These are phyloP conservation scores for Rhynchomys soricoides DNA, from an alignment of 2,113 vertebrate species.

Conservation along the genomic window DNA sequence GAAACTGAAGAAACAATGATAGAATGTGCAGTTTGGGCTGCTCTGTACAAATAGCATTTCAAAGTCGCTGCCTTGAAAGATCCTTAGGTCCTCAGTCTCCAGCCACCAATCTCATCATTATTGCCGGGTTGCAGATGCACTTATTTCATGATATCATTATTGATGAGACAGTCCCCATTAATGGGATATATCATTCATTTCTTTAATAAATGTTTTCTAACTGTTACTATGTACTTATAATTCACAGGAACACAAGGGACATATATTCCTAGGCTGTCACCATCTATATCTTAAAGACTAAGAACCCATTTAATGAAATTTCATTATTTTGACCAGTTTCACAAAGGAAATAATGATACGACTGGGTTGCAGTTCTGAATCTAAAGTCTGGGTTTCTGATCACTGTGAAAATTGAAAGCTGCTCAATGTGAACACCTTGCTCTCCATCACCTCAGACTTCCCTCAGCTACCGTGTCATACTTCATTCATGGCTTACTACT, in stretches of 20 bases:
- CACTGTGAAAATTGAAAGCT: neutral
- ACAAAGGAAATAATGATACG: neutral
- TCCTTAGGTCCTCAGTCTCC: neutral
- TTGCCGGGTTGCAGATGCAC: neutral
- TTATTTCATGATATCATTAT: neutral
- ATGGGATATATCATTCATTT: neutral
- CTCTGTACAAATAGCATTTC: neutral
- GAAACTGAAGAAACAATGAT: slow-evolving; percentile 41
- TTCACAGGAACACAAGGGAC: neutral
- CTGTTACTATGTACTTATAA: neutral
- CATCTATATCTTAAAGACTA: neutral
- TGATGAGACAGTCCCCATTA: neutral
- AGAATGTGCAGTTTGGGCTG: slow-evolving; percentile 11
- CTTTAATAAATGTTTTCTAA: neutral
- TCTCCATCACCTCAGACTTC: neutral
- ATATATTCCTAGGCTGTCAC: too few species aligned
- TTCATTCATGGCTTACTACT: neutral
- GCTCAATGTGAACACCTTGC: neutral
- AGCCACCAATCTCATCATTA: neutral
- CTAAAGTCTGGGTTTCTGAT: neutral
- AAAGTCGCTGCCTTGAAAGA: neutral
- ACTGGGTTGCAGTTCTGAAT: neutral
- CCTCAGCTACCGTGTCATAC: neutral
- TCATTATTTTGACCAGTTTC: neutral
- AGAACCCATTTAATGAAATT: neutral